A percentile compares a stretch with the other conserved stretches of the same genome.
Conservation (phyloP, 2,797 vertebrate species). For the Glyptemys insculpta region DNA sequence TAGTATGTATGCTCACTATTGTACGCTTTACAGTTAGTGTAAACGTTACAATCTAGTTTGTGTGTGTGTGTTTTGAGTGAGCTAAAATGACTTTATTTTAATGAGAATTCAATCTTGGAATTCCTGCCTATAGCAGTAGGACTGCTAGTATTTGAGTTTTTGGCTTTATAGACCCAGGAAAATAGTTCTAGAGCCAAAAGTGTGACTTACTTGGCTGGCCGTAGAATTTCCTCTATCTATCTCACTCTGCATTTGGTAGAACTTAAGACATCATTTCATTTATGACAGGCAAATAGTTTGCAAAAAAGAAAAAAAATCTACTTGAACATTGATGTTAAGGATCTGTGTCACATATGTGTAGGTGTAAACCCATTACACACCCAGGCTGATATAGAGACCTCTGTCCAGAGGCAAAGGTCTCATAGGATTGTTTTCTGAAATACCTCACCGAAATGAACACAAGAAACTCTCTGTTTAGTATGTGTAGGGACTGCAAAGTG, state of each 20-base stretch:
- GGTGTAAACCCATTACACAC: not conserved
- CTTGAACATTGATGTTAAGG: slow-evolving; percentile 11
- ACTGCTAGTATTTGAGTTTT: not conserved
- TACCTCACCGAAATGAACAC: not conserved
- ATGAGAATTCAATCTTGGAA: not conserved
- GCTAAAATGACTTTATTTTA: not conserved
- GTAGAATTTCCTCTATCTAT: slow-evolving; percentile 32
- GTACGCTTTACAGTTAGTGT: not conserved
- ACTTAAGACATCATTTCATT: slow-evolving; percentile 35
- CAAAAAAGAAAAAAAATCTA: slow-evolving; percentile 15
- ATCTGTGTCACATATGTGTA: not conserved
- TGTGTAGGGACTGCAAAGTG: not conserved
- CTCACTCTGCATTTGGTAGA: slow-evolving; percentile 21
- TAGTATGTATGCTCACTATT: not conserved
- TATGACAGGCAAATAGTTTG: slow-evolving; percentile 19
- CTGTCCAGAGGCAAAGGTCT: not conserved
- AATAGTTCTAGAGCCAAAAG: slow-evolving; percentile 61
- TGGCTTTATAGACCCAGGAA: slow-evolving; percentile 41
- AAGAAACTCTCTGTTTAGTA: not conserved
- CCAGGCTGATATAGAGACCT: not conserved
- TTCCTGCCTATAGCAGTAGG: not conserved
- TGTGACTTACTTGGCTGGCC: slow-evolving; percentile 36
- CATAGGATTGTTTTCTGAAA: slow-evolving; percentile 40
- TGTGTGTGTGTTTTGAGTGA: not conserved
- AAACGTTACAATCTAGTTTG: too few relatives aligned